phyloP scores from a whole-genome alignment of 2,113 vertebrate genomes.

The Hyla sarda region DNA sequence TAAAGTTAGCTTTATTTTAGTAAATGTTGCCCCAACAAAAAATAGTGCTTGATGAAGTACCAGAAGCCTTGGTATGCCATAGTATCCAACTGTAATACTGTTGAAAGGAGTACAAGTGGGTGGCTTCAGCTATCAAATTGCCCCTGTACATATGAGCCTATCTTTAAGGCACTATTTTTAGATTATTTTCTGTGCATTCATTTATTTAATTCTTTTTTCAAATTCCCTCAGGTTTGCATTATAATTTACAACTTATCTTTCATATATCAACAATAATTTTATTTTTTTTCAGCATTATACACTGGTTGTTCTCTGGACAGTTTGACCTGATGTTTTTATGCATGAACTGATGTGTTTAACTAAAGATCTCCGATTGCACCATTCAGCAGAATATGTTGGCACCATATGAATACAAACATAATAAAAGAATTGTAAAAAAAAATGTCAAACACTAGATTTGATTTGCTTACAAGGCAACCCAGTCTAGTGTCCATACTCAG shows the following conservation, averaged over 20 bases:
- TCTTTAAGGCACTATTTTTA: too few relatives aligned
- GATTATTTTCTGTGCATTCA: too few relatives aligned
- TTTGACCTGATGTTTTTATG: not conserved
- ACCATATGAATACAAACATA: not conserved
- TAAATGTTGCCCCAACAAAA: too few relatives aligned
- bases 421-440: slow-evolving; percentile 13
- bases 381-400: slow-evolving; percentile 11
- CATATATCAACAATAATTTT: not conserved
- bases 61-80: too few relatives aligned
- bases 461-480: slow-evolving; percentile 2
- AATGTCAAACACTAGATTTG: not conserved
- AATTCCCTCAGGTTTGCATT: not conserved
- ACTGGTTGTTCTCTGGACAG: not conserved
- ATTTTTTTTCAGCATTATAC: not conserved
- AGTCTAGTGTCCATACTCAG: not conserved
- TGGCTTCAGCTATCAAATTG: too few relatives aligned
- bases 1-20: too few relatives aligned
- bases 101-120: too few relatives aligned
- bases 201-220: not conserved
- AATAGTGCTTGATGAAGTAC: too few relatives aligned
- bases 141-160: too few relatives aligned
- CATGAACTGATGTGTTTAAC: slow-evolving; percentile 6
- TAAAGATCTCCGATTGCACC: not conserved
- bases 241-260: not conserved
- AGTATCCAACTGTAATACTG: too few relatives aligned